Percentiles rank a stretch among this genome's conserved stretches.
Conservation (phyloP, 2,888 invertebrate genomes). For the Ophraella communa region DNA sequence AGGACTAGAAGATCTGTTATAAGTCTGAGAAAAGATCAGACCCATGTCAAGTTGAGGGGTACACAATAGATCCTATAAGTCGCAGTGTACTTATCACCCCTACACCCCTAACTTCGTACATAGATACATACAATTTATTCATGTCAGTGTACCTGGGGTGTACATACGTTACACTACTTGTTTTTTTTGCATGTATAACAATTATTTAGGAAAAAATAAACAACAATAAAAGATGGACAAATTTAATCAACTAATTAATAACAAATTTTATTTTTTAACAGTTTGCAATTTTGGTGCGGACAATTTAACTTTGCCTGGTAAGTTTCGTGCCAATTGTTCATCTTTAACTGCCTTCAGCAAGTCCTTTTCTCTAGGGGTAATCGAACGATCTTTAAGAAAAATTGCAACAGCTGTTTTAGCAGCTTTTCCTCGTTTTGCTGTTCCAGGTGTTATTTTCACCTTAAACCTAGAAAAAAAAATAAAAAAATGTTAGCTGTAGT, state of each 20-base stretch:
- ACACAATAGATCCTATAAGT: too few species aligned
- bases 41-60: too few species aligned
- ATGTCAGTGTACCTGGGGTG: too few species aligned
- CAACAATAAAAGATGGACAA: neutral
- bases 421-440: conserved; percentile 93
- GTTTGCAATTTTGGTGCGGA: conserved; percentile 84
- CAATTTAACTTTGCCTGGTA: conserved; percentile 96
- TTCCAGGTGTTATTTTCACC: conserved; percentile 94
- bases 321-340: conserved; percentile 88
- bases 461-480: conserved; percentile 73
- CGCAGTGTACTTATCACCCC: too few species aligned
- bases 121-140: too few species aligned
- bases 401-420: conserved; percentile 89
- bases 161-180: too few species aligned
- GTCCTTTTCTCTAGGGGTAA: conserved; percentile 83
- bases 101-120: too few species aligned
- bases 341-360: conserved; percentile 91
- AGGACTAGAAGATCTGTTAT: too few species aligned
- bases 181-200: too few species aligned
- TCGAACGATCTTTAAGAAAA: conserved; percentile 82
- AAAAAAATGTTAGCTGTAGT: too few species aligned
- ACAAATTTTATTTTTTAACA: conserved; percentile 64
- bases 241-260: neutral
- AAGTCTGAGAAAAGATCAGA: too few species aligned
- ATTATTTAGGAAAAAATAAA: neutral